Evolutionary conservation across 2,888 invertebrate genomes (phyloP), one percentile per base, ranked within the genome.

Genomic region (Oligia latruncula): DNA sequence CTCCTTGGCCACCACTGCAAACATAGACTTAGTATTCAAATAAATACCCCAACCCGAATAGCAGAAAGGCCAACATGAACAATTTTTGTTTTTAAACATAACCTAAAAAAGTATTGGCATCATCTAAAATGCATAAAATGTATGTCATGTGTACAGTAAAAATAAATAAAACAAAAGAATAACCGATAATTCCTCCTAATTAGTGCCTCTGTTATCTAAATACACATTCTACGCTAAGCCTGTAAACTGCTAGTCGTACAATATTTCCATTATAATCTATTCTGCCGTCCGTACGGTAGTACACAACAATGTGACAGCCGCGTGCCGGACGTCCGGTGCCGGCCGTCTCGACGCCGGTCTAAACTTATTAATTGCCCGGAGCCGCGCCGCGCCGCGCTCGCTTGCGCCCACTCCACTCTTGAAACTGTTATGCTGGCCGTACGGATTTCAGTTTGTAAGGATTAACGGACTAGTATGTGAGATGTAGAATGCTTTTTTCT

Each of bases 311-410:
- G 92, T 92, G 92, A 92, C 92, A 92, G 92, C 92, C 91, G 93
- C 92, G 92, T 90, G 88, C 93, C 94, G 95, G 95, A 95, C 90
- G 90, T 95, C 95, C 95, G 94, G 92, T 90, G 90, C 90, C 92
- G 91, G 89, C 88, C 88, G 89, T 87, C 90, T 88, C 90, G 89
- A 81, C 89, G 91, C 90, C 91, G 90, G 90, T 92, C 91, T 91
- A 94, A 96, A 96, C 95, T 96, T 96, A 95, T 95, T 96, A 96
- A 96, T 95, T 96, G 95, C 94, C 93, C 90, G 90, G 93, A 92
- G 93, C 92, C 90, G 88, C 84, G 88, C 87, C 71, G 81, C 81
- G 88, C 89, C 90, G 91, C 92, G 92, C 93, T 92, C 93, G 92
- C 93, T 90, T 90, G 86, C 81, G 82, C 83, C 84, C 81, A 87